Evolutionary conservation across 1,140 invertebrate genomes (phyloP).

Genomic region (Nomia melanderi): DNA sequence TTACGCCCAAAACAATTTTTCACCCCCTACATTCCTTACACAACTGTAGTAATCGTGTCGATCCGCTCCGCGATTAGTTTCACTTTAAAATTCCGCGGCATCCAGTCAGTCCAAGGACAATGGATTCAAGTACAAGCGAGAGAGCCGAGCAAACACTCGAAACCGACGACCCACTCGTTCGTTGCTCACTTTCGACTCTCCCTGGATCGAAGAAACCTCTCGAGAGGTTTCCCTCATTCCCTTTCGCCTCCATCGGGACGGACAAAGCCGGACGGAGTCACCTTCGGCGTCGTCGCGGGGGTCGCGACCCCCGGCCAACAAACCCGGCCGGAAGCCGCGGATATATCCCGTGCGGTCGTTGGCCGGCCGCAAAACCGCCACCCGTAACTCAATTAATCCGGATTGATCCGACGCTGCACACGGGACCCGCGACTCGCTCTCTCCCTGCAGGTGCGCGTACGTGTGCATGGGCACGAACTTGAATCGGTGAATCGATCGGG

Average conservation of each 20-base stretch:
- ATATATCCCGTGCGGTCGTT: slow-evolving; percentile 71
- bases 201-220: not conserved
- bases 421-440: not conserved
- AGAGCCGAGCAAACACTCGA: not conserved
- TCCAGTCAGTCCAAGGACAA: not conserved
- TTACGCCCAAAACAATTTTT: no score
- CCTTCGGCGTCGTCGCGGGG: slow-evolving; percentile 12
- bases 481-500: slow-evolving; percentile 33
- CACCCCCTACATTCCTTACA: no score
- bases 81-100: not conserved
- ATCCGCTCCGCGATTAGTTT: no score
- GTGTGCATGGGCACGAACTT: not conserved
- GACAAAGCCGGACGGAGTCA: slow-evolving; percentile 24
- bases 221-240: not conserved
- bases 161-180: not conserved
- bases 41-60: no score
- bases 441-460: no score
- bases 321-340: slow-evolving; percentile 60
- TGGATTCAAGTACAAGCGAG: no score
- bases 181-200: not conserved
- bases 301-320: slow-evolving; percentile 20
- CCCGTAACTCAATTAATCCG: slow-evolving; percentile 78
- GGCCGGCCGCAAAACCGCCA: slow-evolving; percentile 68
- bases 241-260: not conserved
- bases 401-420: slow-evolving; percentile 71